phyloP scores from a whole-genome alignment of 30 jellyfish, hydroid and myxozoan species.

The Sanderia malayensis region DNA sequence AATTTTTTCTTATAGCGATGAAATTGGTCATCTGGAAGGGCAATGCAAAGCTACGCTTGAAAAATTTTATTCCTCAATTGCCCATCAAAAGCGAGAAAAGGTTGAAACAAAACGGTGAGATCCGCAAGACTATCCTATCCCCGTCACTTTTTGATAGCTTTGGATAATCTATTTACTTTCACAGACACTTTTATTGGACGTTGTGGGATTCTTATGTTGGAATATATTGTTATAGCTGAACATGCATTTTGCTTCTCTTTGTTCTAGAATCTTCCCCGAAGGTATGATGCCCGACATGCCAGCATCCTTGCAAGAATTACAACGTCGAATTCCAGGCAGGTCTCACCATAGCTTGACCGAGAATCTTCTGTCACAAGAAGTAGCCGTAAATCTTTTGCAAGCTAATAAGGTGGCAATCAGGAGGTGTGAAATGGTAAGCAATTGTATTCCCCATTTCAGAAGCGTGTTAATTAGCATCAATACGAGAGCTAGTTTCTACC shows the following conservation, averaged over 20 bases:
- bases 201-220: no score
- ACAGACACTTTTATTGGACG: no score
- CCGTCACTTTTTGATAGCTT: no score
- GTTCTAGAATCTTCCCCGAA: slow-evolving; percentile 41
- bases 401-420: slow-evolving; percentile 86
- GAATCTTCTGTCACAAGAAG: slow-evolving; percentile 89
- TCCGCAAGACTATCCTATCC: no score
- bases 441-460: no score
- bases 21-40: slow-evolving; percentile 73
- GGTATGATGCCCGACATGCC: slow-evolving; percentile 94
- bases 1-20: slow-evolving; percentile 60
- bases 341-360: slow-evolving; percentile 64
- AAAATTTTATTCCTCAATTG: slow-evolving; percentile 73
- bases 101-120: slow-evolving; percentile 46
- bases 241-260: no score
- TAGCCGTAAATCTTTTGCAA: slow-evolving; percentile 91
- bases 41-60: slow-evolving; percentile 70
- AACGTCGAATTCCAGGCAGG: slow-evolving; percentile 92
- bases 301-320: slow-evolving; percentile 80
- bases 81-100: slow-evolving; percentile 85
- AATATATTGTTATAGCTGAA: no score
- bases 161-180: no score
- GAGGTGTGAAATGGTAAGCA: slow-evolving; percentile 59
- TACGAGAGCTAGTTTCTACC: no score
- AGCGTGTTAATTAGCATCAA: no score